Conservation (phyloP, 2,888 invertebrate genomes). For the Marasmarcha lunaedactyla region DNA sequence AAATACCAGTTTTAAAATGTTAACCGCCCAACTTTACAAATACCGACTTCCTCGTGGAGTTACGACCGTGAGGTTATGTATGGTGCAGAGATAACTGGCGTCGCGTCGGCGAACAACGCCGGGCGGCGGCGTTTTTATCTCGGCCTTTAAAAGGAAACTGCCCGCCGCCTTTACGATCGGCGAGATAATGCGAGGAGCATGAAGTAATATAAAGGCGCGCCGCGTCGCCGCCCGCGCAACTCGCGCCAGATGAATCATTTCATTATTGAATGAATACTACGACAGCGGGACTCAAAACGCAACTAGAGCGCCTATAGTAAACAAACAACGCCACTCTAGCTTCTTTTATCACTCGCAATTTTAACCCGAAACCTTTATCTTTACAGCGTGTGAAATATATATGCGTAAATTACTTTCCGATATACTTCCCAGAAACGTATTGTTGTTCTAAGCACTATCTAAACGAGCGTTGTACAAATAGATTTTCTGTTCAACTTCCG, state of each 20-base stretch:
- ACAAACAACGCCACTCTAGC: too few species aligned
- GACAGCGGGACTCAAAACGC: too few species aligned
- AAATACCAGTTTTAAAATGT: conserved; percentile 1
- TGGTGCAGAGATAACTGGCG: conserved; percentile 16
- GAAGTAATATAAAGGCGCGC: conserved; percentile 25
- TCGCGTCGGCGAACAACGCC: conserved; percentile 4
- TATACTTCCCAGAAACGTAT: too few species aligned
- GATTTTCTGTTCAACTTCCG: too few species aligned
- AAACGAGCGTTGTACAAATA: too few species aligned
- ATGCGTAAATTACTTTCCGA: too few species aligned
- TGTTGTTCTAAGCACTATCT: too few species aligned
- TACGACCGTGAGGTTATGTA: conserved; percentile 24
- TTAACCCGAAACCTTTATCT: too few species aligned
- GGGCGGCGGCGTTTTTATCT: conserved; percentile 42
- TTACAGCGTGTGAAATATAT: too few species aligned
- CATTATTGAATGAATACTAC: conserved; percentile 13
- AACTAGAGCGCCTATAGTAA: too few species aligned
- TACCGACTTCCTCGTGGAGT: conserved; percentile 1
- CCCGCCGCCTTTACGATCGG: conserved; percentile 51
- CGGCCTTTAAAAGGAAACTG: conserved; percentile 57
- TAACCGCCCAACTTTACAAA: conserved; percentile 1
- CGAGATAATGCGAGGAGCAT: conserved; percentile 21
- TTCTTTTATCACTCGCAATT: too few species aligned
- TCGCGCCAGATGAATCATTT: conserved; percentile 26
- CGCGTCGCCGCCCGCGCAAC: conserved; percentile 10